A percentile compares a stretch with the other conserved stretches of the same genome.
phyloP scores from a whole-genome alignment of 2,888 invertebrate species.

The Unio pictorum region DNA sequence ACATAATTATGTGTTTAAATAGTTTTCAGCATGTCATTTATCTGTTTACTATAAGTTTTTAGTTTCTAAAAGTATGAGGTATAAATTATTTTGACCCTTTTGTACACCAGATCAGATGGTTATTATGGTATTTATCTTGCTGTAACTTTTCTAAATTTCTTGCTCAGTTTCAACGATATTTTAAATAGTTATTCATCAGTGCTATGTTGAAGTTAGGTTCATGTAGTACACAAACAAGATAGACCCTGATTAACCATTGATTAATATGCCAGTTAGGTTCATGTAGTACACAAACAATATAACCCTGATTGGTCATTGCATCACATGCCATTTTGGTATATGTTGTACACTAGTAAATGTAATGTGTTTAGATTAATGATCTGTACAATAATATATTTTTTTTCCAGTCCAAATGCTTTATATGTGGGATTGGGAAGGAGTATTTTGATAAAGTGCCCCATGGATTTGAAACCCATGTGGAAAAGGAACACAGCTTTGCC shows the following conservation, averaged over 20 bases:
- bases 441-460: constrained; percentile 99
- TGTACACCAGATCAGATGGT: too few species aligned
- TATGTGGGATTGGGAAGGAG: constrained; percentile 98
- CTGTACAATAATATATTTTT: constrained; percentile 6
- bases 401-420: constrained; percentile 92
- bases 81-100: too few species aligned
- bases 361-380: background rate
- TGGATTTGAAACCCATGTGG: constrained; percentile 99
- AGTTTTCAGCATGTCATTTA: too few species aligned
- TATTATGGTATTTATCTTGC: too few species aligned
- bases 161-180: too few species aligned
- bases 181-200: too few species aligned
- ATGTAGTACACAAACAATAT: background rate
- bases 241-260: background rate
- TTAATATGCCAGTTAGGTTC: background rate
- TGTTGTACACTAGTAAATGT: background rate
- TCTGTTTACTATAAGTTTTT: too few species aligned
- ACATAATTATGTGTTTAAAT: too few species aligned
- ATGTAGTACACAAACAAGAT: background rate
- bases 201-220: background rate
- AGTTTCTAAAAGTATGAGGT: too few species aligned
- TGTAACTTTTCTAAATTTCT: too few species aligned
- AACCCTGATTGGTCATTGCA: background rate
- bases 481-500: constrained; percentile 98
- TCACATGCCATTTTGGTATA: background rate